These are phyloP conservation scores for Fopius arisanus DNA, from an alignment of 1,140 invertebrate genomes.

Conservation along the genomic window DNA sequence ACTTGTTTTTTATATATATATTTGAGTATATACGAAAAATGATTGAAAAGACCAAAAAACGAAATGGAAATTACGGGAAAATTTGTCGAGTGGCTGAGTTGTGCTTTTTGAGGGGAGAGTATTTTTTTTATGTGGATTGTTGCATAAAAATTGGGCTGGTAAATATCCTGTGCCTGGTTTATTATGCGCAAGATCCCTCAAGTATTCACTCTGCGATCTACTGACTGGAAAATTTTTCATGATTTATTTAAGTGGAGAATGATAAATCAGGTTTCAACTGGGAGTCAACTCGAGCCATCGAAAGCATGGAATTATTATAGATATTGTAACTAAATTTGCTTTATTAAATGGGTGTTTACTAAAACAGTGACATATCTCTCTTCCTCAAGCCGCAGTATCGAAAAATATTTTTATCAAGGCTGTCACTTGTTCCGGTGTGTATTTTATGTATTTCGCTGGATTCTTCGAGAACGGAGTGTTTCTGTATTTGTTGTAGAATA, in stretches of 20 bases:
- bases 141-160: no score
- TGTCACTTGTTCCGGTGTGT: slow-evolving; percentile 84
- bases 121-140: slow-evolving; percentile 10
- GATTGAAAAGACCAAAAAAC: slow-evolving; percentile 19
- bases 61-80: slow-evolving; percentile 16
- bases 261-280: slow-evolving; percentile 5
- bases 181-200: no score
- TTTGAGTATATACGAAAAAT: slow-evolving; percentile 51
- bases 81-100: slow-evolving; percentile 20
- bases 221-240: no score
- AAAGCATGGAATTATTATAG: slow-evolving; percentile 41
- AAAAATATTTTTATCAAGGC: slow-evolving; percentile 85
- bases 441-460: slow-evolving; percentile 93
- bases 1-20: slow-evolving; percentile 63
- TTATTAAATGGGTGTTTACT: slow-evolving; percentile 66
- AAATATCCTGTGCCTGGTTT: no score
- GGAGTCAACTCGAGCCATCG: slow-evolving; percentile 9
- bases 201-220: no score
- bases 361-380: slow-evolving; percentile 43
- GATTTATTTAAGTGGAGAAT: background rate
- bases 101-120: background rate
- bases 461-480: slow-evolving; percentile 84
- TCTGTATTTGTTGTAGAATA: slow-evolving; percentile 78
- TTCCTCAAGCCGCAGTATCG: slow-evolving; percentile 74
- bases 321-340: slow-evolving; percentile 64